Evolutionary conservation across 2,113 vertebrate genomes (phyloP).

Genomic region (Crotophaga sulcirostris): DNA sequence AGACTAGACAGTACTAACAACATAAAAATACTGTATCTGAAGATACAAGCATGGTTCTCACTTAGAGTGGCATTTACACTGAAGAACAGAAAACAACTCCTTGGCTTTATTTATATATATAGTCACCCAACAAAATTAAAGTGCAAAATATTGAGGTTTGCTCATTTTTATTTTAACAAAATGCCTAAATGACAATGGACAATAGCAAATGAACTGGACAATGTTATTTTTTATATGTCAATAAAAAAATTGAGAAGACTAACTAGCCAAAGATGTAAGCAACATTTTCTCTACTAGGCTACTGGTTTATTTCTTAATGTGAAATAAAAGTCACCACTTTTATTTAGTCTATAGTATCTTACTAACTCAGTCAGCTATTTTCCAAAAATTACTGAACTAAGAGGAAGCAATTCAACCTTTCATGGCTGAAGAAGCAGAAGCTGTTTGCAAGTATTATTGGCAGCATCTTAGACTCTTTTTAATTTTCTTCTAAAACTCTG

Average conservation of each 20-base stretch:
- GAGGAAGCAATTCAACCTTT: background rate
- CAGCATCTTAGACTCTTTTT: background rate
- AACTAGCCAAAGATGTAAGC: background rate
- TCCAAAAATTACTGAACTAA: background rate
- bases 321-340: background rate
- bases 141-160: background rate
- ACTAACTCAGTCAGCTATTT: background rate
- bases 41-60: background rate
- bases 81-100: background rate
- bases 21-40: background rate
- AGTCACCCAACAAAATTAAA: background rate
- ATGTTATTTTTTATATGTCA: background rate
- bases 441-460: too few relatives aligned
- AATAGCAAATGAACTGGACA: background rate
- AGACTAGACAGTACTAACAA: background rate
- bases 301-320: background rate
- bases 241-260: background rate
- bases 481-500: background rate
- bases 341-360: background rate
- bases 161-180: background rate
- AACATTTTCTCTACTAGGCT: background rate
- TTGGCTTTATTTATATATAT: background rate
- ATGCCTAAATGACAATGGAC: too few relatives aligned
- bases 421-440: background rate
- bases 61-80: background rate